These are phyloP conservation scores for Shargacucullia verbasci DNA, from an alignment of 2,888 invertebrate genomes.

Conservation along the genomic window DNA sequence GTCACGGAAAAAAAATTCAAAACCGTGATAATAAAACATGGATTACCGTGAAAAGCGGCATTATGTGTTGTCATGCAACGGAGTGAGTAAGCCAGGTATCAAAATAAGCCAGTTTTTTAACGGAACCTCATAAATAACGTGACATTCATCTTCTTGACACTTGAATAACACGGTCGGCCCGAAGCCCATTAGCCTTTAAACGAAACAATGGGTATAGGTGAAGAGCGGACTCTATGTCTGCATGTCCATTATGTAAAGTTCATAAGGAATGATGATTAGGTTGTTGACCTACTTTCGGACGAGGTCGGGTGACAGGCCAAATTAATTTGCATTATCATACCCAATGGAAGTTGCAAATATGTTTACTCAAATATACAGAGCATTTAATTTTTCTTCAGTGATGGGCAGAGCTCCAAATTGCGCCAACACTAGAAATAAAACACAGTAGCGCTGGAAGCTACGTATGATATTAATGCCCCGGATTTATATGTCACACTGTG, in stretches of 20 bases:
- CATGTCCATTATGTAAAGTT: constrained; percentile 74
- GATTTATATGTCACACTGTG: constrained; percentile 24
- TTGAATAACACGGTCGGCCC: constrained; percentile 79
- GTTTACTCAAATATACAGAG: constrained; percentile 18
- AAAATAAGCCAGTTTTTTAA: constrained; percentile 69
- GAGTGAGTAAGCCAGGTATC: constrained; percentile 60
- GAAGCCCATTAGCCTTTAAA: constrained; percentile 82
- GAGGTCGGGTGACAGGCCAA: constrained; percentile 35
- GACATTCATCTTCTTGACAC: constrained; percentile 86
- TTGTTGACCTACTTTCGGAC: constrained; percentile 40
- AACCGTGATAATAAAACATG: constrained; percentile 59
- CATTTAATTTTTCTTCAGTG: constrained; percentile 20
- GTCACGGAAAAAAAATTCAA: constrained; percentile 61
- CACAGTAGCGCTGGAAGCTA: constrained; percentile 27
- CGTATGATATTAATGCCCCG: constrained; percentile 32
- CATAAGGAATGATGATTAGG: constrained; percentile 59
- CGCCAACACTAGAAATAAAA: constrained; percentile 31
- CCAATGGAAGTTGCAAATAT: constrained; percentile 22
- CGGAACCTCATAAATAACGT: constrained; percentile 79
- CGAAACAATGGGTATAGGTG: constrained; percentile 77
- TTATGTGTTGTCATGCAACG: constrained; percentile 65
- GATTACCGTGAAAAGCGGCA: constrained; percentile 62
- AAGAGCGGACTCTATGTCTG: constrained; percentile 68
- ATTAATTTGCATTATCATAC: constrained; percentile 43
- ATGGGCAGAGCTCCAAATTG: constrained; percentile 50